Evolutionary conservation across 2,113 vertebrate genomes (phyloP).

Genomic region (Pleuronectes platessa): DNA sequence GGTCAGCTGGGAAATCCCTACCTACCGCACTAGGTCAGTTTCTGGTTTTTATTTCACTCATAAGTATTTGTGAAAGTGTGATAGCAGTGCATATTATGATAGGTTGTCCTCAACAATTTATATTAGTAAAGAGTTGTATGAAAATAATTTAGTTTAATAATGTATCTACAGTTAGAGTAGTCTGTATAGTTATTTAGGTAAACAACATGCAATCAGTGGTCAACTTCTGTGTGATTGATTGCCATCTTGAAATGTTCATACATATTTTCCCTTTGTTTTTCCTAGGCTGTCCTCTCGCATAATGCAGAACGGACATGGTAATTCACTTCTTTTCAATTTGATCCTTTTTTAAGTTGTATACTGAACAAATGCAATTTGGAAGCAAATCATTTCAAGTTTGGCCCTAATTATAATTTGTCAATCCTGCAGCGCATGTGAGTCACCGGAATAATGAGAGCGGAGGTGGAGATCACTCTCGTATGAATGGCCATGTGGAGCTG

Average conservation of each 20-base stretch:
- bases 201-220: background rate
- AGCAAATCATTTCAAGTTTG: background rate
- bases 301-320: conserved; percentile 95
- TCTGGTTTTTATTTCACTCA: background rate
- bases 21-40: conserved; percentile 91
- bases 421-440: conserved; percentile 88
- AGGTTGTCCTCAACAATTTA: too few species aligned
- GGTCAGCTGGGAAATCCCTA: conserved; percentile 92
- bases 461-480: conserved; percentile 90
- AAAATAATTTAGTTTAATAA: too few species aligned
- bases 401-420: conserved; percentile 4
- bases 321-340: conserved; percentile 53
- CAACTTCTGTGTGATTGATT: background rate
- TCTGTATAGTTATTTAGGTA: background rate
- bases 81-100: background rate
- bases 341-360: background rate
- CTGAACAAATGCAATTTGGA: background rate
- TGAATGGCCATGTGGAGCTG: conserved; percentile 96
- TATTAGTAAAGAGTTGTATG: background rate
- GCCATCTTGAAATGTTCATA: background rate
- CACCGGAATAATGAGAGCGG: conserved; percentile 90
- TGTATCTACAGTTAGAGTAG: background rate
- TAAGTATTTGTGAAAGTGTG: background rate
- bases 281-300: conserved; percentile 93
- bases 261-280: conserved; percentile 43